Percentiles rank a stretch among this genome's conserved stretches.
phyloP scores from a whole-genome alignment of 1,140 invertebrate genomes.

The Drosophila micromelanica region DNA sequence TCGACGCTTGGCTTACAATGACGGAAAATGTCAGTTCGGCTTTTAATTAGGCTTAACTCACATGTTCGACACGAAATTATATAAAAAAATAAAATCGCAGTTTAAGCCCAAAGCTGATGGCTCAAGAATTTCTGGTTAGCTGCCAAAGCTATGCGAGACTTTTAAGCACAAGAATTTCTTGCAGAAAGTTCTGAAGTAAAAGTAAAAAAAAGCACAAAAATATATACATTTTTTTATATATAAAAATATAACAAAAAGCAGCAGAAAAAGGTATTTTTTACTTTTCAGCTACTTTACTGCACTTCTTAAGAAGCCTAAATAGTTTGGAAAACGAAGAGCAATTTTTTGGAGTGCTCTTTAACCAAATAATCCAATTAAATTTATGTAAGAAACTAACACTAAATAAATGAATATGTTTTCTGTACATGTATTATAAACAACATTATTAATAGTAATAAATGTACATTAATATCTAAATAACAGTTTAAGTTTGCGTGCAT shows the following conservation, averaged over 20 bases:
- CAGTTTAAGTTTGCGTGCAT: conserved; percentile 29
- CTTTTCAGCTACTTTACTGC: conserved; percentile 16
- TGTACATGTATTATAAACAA: background rate
- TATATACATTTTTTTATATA: background rate
- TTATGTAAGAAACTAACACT: conserved; percentile 13
- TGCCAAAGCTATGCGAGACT: too few species aligned
- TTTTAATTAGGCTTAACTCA: conserved; percentile 26
- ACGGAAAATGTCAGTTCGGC: conserved; percentile 6
- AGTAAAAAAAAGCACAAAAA: background rate
- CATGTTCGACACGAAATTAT: conserved; percentile 10
- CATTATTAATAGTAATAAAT: conserved; percentile 23
- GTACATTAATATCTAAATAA: conserved; percentile 7
- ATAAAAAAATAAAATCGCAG: background rate
- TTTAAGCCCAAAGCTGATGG: background rate
- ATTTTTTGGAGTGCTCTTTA: background rate
- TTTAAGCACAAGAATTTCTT: conserved; percentile 1
- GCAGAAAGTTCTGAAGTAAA: background rate
- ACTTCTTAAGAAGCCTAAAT: background rate
- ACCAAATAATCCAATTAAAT: conserved; percentile 26
- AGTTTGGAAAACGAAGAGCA: background rate
- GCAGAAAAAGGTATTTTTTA: background rate
- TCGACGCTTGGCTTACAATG: conserved; percentile 1
- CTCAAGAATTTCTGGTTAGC: background rate
- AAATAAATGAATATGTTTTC: conserved; percentile 5
- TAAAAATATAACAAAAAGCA: background rate